Evolutionary conservation across 64 coral and sea anemone genomes (phyloP).

Genomic region (Trachythela sp.): DNA sequence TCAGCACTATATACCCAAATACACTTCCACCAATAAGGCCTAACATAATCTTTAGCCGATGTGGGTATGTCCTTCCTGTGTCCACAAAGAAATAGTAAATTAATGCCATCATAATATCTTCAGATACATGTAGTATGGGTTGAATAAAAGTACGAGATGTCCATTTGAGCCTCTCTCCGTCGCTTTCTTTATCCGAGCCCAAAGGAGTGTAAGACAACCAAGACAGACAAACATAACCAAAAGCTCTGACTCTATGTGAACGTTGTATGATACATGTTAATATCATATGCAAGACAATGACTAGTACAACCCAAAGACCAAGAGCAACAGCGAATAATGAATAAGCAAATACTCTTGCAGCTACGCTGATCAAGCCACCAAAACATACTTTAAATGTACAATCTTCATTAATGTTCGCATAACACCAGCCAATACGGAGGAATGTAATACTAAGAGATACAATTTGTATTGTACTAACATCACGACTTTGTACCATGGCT

Average conservation of each 20-base stretch:
- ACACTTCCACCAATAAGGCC: background rate
- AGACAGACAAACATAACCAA: background rate
- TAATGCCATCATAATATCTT: background rate
- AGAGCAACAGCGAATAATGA: background rate
- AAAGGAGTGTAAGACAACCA: constrained; percentile 11
- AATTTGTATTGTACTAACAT: background rate
- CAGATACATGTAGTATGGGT: background rate
- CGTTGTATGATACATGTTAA: background rate
- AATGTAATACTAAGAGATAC: background rate
- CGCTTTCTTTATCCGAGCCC: background rate
- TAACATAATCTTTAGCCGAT: background rate
- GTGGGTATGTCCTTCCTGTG: background rate
- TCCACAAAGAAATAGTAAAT: background rate
- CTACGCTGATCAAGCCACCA: background rate
- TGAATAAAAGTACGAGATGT: background rate
- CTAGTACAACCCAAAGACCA: constrained; percentile 7
- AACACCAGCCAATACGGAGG: background rate
- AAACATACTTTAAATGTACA: background rate
- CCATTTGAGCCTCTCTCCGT: background rate
- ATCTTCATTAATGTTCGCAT: background rate
- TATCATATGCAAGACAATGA: background rate
- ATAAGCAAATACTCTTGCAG: constrained; percentile 1
- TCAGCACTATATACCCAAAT: background rate
- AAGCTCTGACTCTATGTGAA: background rate
- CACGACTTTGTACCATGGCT: background rate